Evolutionary conservation across 1,140 invertebrate species (phyloP).

Genomic region (Gerris buenoi): DNA sequence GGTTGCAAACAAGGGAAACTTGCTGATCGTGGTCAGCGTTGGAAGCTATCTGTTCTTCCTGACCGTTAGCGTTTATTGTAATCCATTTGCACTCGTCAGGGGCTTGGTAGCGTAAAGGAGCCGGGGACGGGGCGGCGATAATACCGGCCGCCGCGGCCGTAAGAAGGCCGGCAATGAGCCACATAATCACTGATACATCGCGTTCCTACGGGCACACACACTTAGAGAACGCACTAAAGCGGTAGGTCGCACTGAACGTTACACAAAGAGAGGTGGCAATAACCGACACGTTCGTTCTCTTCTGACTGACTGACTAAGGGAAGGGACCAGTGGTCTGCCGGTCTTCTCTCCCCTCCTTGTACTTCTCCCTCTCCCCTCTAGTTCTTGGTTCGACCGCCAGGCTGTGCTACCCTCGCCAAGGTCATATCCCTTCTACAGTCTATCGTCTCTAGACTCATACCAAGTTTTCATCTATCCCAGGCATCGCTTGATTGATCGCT

Average conservation of each 20-base stretch:
- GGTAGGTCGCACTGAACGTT: no score
- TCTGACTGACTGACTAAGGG: neutral
- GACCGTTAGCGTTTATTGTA: slow-evolving; percentile 36
- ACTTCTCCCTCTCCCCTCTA: neutral
- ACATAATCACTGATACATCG: slow-evolving; percentile 3
- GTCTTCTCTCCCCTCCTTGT: neutral
- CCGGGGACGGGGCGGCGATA: slow-evolving; percentile 48
- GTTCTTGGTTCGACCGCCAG: neutral
- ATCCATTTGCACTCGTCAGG: slow-evolving; percentile 74
- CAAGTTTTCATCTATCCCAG: slow-evolving; percentile 5
- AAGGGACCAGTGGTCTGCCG: neutral
- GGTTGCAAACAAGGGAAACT: slow-evolving; percentile 59
- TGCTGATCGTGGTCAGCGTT: slow-evolving; percentile 38
- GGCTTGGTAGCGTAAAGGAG: slow-evolving; percentile 56
- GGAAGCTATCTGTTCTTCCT: slow-evolving; percentile 29
- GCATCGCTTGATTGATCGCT: neutral
- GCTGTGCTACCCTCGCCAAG: neutral
- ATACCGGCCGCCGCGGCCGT: slow-evolving; percentile 48
- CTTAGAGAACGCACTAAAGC: neutral
- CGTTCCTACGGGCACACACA: neutral
- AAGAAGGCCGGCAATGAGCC: slow-evolving; percentile 33
- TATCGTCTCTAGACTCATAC: neutral
- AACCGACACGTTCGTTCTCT: neutral
- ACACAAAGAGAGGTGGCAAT: neutral
- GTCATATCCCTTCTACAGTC: neutral